Evolutionary conservation across 2,888 invertebrate genomes (phyloP).

Genomic region (Plebejus argus): DNA sequence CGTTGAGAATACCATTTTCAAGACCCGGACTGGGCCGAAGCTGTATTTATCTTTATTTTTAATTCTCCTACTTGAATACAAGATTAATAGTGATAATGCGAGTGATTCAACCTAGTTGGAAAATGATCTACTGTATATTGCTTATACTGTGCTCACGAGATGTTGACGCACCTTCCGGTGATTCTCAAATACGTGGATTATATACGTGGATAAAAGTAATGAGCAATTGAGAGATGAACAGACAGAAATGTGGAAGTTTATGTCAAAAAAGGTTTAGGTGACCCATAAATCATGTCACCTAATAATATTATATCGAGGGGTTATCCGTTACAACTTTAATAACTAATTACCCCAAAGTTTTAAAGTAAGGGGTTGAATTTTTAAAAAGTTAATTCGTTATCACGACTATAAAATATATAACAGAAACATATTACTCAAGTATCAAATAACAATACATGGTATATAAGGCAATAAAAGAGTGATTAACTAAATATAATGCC

Average conservation of each 20-base stretch:
- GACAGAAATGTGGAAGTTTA: background rate
- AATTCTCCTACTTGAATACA: no score
- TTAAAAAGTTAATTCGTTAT: no score
- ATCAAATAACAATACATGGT: background rate
- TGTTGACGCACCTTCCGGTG: conserved; percentile 50
- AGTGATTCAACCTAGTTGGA: background rate
- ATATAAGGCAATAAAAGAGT: background rate
- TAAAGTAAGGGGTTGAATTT: no score
- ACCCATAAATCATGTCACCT: no score
- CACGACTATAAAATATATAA: no score
- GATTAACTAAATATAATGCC: background rate
- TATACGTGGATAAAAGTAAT: background rate
- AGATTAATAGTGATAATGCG: background rate
- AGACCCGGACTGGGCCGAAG: background rate
- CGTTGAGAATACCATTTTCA: background rate
- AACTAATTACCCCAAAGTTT: no score
- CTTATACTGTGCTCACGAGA: background rate
- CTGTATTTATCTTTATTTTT: background rate
- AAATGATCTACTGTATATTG: background rate
- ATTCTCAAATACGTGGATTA: conserved; percentile 46
- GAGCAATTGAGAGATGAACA: background rate
- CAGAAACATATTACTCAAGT: background rate
- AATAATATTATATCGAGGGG: no score
- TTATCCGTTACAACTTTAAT: no score
- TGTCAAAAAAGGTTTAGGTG: no score